Base-by-base conservation (phyloP, 2,888 invertebrate species). In the Molanna angustata region DNA sequence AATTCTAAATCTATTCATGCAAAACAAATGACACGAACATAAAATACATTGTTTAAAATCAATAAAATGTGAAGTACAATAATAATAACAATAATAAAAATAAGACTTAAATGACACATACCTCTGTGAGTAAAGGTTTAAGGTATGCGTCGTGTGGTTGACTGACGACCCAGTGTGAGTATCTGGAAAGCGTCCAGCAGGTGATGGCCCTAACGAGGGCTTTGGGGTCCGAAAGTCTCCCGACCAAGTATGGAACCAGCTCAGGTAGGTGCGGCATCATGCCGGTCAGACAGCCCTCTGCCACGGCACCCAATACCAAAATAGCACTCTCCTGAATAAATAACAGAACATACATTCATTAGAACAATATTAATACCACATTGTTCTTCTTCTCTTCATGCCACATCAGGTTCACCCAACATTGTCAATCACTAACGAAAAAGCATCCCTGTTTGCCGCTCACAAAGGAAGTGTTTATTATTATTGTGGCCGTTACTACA, bases 131-230 rank as follows among this genome's bases (percentile, higher is more conserved):
- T 54, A 99, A 80, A 2, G 95, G 94, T 64, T 95, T 90, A 59
- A 99, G 82, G 70, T 94, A 96, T 53, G 85, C 82, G 64, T 97
- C 95, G 69, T 96, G 95, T 4, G 93, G 91, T 71, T 97, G 96
- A 53, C 88, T 84, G 11, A 98, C 97, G 44, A 99, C 96, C 97
- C 97, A 99, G 73, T 97, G 94, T 37, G 97, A 93, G 73, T 99
- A 99, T 49, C 99, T 84, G 61, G 93, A 94, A 21, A 99, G 78
- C 0, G 99, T 99, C 99, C 99, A 99, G 75, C 99, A 99, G 0
- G 98, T 97, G 67, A 99, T 99, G 60, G 98, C 95, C 56, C 99
- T 84, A 46, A 99, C 96, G 31, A 99, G 79, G 0, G 97, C 95
- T 76, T 97, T 96, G 71, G 92, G 91, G 70, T 98, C 98, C 33